Evolutionary conservation across 2,888 invertebrate species (phyloP).

Genomic region (Neria commutata): DNA sequence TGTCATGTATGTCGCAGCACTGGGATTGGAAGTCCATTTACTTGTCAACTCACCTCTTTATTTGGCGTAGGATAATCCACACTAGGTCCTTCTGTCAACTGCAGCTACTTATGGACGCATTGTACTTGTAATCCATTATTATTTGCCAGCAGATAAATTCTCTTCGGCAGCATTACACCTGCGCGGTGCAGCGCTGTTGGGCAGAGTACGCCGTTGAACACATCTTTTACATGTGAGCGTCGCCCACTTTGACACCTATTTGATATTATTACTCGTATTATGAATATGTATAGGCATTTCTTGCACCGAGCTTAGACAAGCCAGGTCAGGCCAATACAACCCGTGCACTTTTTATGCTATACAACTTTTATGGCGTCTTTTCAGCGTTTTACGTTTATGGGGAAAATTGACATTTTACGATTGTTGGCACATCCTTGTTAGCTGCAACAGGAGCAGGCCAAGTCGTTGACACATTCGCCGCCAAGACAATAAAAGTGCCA

Average conservation of each 20-base stretch:
- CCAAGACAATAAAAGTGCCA: too few species aligned
- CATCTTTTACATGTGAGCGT: background rate
- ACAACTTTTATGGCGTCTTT: background rate
- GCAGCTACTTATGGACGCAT: conserved; percentile 6
- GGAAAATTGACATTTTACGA: conserved; percentile 14
- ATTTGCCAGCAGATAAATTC: background rate
- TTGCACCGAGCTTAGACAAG: too few species aligned
- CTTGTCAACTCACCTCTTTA: conserved; percentile 31
- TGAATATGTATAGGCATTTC: too few species aligned
- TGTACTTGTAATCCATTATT: conserved; percentile 22
- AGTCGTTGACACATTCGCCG: too few species aligned
- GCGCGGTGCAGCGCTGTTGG: conserved; percentile 1
- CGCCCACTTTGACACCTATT: background rate
- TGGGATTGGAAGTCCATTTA: too few species aligned
- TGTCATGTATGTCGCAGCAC: too few species aligned
- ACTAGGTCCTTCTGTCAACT: conserved; percentile 40
- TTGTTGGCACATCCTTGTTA: background rate
- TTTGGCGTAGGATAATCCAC: conserved; percentile 34
- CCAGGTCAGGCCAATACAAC: too few species aligned
- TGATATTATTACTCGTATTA: background rate
- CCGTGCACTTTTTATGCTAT: too few species aligned
- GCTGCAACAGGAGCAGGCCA: too few species aligned
- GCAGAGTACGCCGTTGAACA: background rate
- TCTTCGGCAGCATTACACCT: conserved; percentile 9
- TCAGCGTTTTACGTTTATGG: background rate